A percentile compares a stretch with the other conserved stretches of the same genome.
These are phyloP conservation scores for Leucoptera coffeella DNA, from an alignment of 2,888 invertebrate species.

Conservation along the genomic window DNA sequence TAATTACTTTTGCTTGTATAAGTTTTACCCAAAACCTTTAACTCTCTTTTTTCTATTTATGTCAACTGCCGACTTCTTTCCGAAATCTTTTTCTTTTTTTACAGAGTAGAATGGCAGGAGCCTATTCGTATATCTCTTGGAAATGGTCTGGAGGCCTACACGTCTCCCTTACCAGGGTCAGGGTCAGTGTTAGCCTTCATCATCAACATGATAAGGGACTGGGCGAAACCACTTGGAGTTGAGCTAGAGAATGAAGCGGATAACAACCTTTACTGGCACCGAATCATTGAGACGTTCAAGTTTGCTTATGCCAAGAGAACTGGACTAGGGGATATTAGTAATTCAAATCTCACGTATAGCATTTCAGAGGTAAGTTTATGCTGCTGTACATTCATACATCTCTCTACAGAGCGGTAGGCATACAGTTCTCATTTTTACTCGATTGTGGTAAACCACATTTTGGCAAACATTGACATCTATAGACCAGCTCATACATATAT, in stretches of 20 bases:
- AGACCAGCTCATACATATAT: no score
- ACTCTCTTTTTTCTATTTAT: no score
- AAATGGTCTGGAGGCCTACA: constrained; percentile 62
- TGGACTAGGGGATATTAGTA: constrained; percentile 66
- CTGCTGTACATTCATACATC: no score
- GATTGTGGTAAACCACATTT: no score
- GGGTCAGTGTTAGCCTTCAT: constrained; percentile 78
- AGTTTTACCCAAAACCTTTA: no score
- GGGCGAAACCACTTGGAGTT: constrained; percentile 32
- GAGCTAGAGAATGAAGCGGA: no score
- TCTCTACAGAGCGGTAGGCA: no score
- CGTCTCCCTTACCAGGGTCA: constrained; percentile 78
- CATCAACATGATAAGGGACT: constrained; percentile 67
- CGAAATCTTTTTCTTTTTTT: constrained; percentile 7
- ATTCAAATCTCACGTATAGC: constrained; percentile 1
- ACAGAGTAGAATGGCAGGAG: constrained; percentile 58
- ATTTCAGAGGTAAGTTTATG: constrained; percentile 4
- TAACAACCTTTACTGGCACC: constrained; percentile 79
- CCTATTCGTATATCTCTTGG: constrained; percentile 54
- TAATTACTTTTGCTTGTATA: no score
- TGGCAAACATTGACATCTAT: no score
- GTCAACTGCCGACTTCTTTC: no score
- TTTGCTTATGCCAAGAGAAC: constrained; percentile 85
- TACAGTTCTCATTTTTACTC: no score
- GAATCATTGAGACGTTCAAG: constrained; percentile 84